Evolutionary conservation across 2,113 vertebrate species (phyloP).

Genomic region (Phrynocephalus versicolor): DNA sequence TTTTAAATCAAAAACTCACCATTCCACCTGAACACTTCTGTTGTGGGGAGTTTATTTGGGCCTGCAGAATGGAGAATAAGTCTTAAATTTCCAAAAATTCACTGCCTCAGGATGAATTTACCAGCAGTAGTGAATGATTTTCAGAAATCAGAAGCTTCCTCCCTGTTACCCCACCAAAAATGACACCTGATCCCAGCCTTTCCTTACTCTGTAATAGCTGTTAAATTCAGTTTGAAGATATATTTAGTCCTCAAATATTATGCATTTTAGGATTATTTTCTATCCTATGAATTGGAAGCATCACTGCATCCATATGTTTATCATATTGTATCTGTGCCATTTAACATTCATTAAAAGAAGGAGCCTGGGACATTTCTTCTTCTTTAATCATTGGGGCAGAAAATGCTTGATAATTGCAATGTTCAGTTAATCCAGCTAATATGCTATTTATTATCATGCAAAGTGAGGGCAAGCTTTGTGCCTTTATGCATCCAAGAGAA

Average conservation of each 20-base stretch:
- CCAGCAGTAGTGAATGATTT: too few species aligned
- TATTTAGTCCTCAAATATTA: not conserved
- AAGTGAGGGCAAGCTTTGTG: not conserved
- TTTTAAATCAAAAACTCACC: too few species aligned
- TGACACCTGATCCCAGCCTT: not conserved
- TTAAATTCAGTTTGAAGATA: not conserved
- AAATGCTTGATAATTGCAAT: constrained; percentile 15
- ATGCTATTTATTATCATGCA: not conserved
- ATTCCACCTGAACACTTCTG: too few species aligned
- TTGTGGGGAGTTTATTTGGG: too few species aligned
- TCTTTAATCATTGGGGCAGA: constrained; percentile 4
- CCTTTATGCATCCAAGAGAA: constrained; percentile 17
- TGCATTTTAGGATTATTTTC: not conserved
- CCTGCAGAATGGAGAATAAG: too few species aligned
- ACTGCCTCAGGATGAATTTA: too few species aligned
- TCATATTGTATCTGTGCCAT: not conserved
- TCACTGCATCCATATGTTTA: constrained; percentile 6
- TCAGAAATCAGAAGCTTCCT: too few species aligned
- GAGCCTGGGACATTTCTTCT: not conserved
- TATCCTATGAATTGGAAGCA: not conserved
- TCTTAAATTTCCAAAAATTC: too few species aligned
- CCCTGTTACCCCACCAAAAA: not conserved
- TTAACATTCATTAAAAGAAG: not conserved
- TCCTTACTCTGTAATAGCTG: not conserved
- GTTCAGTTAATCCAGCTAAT: constrained; percentile 15